These are phyloP conservation scores for Xenops minutus DNA, from an alignment of 2,797 vertebrate genomes.

Conservation along the genomic window DNA sequence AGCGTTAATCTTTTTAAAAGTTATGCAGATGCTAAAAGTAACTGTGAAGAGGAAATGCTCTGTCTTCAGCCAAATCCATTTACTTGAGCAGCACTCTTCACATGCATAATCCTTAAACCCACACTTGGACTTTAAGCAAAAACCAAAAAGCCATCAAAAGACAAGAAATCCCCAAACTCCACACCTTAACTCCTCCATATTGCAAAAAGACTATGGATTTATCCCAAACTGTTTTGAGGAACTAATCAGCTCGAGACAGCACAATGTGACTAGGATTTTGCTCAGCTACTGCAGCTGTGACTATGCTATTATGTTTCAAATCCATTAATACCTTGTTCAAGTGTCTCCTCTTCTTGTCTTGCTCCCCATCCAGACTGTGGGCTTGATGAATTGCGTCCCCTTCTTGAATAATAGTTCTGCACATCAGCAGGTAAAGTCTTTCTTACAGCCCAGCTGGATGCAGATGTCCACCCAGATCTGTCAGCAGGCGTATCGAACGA, in stretches of 20 bases:
- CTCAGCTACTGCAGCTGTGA: neutral
- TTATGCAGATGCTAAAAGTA: neutral
- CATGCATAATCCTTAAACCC: neutral
- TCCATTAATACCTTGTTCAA: constrained; percentile 76
- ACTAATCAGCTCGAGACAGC: neutral
- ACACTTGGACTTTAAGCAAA: neutral
- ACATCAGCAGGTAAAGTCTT: constrained; percentile 96
- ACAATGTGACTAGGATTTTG: neutral
- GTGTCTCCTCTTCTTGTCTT: constrained; percentile 84
- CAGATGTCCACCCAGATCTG: constrained; percentile 96
- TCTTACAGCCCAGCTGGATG: constrained; percentile 95
- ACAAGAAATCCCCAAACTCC: neutral
- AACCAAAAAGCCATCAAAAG: neutral
- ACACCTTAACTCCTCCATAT: neutral
- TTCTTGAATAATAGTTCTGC: constrained; percentile 95
- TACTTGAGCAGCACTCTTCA: neutral
- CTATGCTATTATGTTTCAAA: neutral
- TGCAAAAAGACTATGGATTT: neutral
- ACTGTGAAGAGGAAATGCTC: neutral
- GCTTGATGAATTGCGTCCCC: constrained; percentile 80
- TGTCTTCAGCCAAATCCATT: neutral
- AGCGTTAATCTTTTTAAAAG: neutral
- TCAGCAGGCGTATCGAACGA: constrained; percentile 83
- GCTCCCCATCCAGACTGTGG: constrained; percentile 82
- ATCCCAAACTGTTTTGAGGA: neutral